Percentiles rank a stretch among this genome's conserved stretches.
These are phyloP conservation scores for Drosophila flavopinicola DNA, from an alignment of 2,888 invertebrate genomes.

Conservation along the genomic window DNA sequence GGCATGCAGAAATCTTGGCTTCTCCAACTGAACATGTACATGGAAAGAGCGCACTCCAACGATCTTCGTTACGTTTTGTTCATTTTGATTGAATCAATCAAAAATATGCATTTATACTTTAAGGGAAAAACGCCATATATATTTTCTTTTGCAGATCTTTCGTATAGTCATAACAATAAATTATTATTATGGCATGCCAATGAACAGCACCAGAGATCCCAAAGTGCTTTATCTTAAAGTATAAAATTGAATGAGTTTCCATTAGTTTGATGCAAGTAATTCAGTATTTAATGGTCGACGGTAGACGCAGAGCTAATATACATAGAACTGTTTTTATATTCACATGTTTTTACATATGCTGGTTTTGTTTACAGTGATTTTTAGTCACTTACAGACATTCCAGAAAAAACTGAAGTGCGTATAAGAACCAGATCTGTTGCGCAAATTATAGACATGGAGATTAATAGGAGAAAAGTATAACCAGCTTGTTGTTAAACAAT, in stretches of 20 bases:
- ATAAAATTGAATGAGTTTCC: constrained; percentile 61
- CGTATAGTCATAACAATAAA: constrained; percentile 64
- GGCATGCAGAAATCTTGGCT: constrained; percentile 82
- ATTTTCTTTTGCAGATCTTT: constrained; percentile 58
- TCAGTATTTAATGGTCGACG: too few relatives aligned
- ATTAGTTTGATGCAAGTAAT: constrained; percentile 31
- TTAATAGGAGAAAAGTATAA: too few relatives aligned
- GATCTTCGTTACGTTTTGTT: constrained; percentile 63
- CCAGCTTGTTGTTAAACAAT: too few relatives aligned
- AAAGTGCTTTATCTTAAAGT: constrained; percentile 15
- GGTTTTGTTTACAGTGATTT: too few relatives aligned
- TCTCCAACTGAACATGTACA: constrained; percentile 48
- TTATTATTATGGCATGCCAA: constrained; percentile 63
- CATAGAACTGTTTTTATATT: too few relatives aligned
- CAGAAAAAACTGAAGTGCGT: too few relatives aligned
- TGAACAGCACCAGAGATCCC: constrained; percentile 27
- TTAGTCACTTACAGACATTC: too few relatives aligned
- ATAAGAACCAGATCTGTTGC: too few relatives aligned
- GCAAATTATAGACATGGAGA: too few relatives aligned
- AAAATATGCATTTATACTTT: constrained; percentile 67
- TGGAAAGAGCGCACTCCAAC: constrained; percentile 24
- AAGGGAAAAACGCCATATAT: constrained; percentile 24
- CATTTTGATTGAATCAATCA: constrained; percentile 83
- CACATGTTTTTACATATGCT: too few relatives aligned
- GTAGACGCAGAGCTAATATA: too few relatives aligned